phyloP scores from a whole-genome alignment of 2,113 vertebrate species.

The Ageneiosus marmoratus region DNA sequence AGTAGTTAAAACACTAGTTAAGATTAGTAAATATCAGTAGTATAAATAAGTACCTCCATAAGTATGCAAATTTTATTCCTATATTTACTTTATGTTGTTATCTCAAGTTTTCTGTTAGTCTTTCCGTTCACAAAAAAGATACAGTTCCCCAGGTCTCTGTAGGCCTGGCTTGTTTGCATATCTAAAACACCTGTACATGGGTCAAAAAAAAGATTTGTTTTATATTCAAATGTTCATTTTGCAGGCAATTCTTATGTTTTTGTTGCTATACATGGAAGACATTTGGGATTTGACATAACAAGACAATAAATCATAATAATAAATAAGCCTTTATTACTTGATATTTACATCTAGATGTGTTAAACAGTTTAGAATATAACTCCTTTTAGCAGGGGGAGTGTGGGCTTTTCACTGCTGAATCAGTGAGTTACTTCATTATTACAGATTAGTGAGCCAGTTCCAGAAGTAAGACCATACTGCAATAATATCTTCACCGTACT shows the following conservation, averaged over 20 bases:
- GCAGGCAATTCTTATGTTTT: not conserved
- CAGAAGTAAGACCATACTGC: too few species aligned
- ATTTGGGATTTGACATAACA: not conserved
- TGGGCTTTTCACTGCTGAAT: too few species aligned
- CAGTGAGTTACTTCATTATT: too few species aligned
- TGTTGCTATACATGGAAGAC: not conserved
- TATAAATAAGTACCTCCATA: not conserved
- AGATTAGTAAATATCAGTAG: not conserved
- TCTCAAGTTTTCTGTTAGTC: conserved; percentile 17
- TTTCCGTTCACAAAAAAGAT: not conserved
- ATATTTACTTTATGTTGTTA: not conserved
- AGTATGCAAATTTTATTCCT: not conserved
- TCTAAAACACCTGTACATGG: not conserved
- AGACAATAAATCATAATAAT: too few species aligned
- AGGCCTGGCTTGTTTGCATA: not conserved
- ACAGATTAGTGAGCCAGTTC: too few species aligned
- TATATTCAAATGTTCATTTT: not conserved
- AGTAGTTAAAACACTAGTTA: not conserved
- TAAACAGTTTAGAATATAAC: not conserved
- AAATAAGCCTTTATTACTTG: not conserved
- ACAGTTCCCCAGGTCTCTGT: not conserved
- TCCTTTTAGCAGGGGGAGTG: too few species aligned
- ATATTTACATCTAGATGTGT: not conserved
- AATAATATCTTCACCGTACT: too few species aligned
- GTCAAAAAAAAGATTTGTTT: not conserved